These are phyloP conservation scores for Periphyllus acericola DNA, from an alignment of 2,888 invertebrate species.

Conservation along the genomic window DNA sequence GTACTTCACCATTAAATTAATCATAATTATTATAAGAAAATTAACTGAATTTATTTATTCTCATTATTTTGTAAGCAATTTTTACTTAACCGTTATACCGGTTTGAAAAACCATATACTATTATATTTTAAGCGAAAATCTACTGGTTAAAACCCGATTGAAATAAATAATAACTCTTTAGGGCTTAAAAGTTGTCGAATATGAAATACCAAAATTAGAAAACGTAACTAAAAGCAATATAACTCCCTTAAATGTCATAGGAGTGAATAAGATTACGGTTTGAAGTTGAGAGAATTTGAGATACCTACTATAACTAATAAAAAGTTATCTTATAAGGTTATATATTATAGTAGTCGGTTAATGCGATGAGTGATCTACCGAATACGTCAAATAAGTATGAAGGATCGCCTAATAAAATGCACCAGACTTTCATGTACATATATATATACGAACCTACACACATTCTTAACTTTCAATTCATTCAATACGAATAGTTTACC, in stretches of 20 bases:
- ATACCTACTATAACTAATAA: conserved; percentile 1
- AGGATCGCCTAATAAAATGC: conserved; percentile 25
- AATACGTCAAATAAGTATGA: conserved; percentile 46
- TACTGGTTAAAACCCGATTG: not conserved
- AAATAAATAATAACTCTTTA: not conserved
- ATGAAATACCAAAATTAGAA: not conserved
- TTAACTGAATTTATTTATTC: not conserved
- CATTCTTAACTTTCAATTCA: not conserved
- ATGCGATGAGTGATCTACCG: conserved; percentile 28
- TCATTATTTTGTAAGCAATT: not conserved
- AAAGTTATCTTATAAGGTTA: no score
- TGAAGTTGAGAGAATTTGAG: conserved; percentile 6
- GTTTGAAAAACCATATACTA: not conserved
- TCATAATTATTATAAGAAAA: not conserved
- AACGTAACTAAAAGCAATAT: not conserved
- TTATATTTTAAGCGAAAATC: not conserved
- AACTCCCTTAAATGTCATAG: not conserved
- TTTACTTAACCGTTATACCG: not conserved
- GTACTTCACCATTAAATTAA: not conserved
- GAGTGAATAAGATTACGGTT: conserved; percentile 8
- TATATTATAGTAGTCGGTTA: conserved; percentile 1
- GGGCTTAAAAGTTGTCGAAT: not conserved
- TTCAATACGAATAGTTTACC: not conserved
- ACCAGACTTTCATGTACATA: not conserved
- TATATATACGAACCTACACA: not conserved